These are phyloP conservation scores for Regulus satrapa DNA, from an alignment of 2,113 vertebrate genomes.

Conservation along the genomic window DNA sequence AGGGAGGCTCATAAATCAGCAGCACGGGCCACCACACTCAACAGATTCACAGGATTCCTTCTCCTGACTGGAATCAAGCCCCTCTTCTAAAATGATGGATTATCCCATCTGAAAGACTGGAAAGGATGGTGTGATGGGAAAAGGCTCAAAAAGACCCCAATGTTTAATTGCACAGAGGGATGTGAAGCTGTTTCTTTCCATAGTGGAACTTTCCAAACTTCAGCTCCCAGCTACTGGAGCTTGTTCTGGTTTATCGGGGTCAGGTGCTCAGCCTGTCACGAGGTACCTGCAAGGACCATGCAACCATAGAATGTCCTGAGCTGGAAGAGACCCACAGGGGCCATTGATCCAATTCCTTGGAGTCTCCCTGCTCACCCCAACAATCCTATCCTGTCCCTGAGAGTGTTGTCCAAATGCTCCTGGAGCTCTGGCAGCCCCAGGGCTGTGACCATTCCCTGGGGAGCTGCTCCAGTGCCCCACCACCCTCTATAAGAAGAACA, in stretches of 20 bases:
- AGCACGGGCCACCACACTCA: neutral
- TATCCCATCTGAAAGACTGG: neutral
- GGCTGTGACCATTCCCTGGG: accelerated
- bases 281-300: neutral
- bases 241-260: neutral
- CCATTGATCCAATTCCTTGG: neutral
- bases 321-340: neutral
- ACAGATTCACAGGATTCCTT: neutral
- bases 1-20: neutral
- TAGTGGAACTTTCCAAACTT: neutral
- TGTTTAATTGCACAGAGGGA: neutral
- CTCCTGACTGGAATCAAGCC: neutral
- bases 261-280: neutral
- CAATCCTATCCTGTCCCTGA: neutral
- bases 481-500: neutral
- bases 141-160: neutral
- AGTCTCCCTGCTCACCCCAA: neutral
- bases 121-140: neutral
- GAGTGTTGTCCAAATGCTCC: accelerated
- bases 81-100: neutral
- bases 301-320: neutral
- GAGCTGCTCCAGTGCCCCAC: accelerated
- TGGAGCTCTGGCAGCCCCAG: neutral
- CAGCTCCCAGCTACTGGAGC: neutral
- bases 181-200: neutral